A percentile compares a stretch with the other conserved stretches of the same genome.
Conservation (phyloP, 2,888 invertebrate species). For the Phlogophora meticulosa region DNA sequence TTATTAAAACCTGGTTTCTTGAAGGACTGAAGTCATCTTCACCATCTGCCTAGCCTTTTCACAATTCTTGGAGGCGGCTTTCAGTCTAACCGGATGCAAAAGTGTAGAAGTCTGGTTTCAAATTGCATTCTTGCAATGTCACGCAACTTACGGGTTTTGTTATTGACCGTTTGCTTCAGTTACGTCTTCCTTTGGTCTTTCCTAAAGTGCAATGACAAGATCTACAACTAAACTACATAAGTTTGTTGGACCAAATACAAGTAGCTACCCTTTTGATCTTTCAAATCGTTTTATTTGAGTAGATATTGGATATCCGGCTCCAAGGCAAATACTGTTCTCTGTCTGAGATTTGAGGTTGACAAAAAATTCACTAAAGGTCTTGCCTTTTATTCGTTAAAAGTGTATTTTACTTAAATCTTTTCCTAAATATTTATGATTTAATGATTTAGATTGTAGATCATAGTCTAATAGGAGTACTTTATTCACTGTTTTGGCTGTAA, state of each 20-base stretch:
- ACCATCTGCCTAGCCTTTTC: no score
- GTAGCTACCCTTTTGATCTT: constrained; percentile 1
- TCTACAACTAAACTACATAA: no score
- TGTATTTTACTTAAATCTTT: not conserved
- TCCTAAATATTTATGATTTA: not conserved
- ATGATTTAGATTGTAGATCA: no score
- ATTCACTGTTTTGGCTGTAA: not conserved
- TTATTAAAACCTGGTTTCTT: not conserved
- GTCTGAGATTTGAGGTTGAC: constrained; percentile 1
- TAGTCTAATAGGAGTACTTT: no score
- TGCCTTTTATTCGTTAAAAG: not conserved
- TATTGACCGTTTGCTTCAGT: not conserved
- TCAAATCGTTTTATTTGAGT: constrained; percentile 21
- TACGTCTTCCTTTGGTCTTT: not conserved
- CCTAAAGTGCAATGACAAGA: not conserved
- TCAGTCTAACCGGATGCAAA: no score
- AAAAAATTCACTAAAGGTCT: not conserved
- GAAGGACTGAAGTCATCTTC: no score
- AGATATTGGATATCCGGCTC: constrained; percentile 17
- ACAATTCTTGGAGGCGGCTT: no score
- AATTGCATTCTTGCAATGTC: not conserved
- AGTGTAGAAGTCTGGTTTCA: not conserved
- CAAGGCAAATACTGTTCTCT: constrained; percentile 1
- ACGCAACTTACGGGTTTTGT: not conserved
- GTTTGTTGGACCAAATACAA: not conserved